A percentile compares a stretch with the other conserved stretches of the same genome.
These are phyloP conservation scores for Bufo bufo DNA, from an alignment of 2,113 vertebrate genomes.

Conservation along the genomic window DNA sequence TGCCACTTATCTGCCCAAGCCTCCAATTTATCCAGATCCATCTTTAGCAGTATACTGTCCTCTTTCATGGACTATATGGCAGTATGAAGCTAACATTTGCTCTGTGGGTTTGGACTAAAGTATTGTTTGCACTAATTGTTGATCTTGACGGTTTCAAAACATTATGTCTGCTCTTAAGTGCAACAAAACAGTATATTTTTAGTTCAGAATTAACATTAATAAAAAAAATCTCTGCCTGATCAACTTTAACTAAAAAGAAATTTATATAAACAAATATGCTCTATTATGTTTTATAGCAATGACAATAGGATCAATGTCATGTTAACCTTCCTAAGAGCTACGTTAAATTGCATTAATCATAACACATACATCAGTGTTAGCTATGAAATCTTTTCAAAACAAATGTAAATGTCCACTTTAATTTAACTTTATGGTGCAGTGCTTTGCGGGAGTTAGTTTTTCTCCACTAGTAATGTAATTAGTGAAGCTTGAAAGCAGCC, in stretches of 20 bases:
- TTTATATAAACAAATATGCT: slow-evolving; percentile 5
- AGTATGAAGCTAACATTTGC: too few species aligned
- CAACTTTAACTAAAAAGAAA: not conserved
- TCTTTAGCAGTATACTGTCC: too few species aligned
- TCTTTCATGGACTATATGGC: too few species aligned
- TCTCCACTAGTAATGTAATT: slow-evolving; percentile 49
- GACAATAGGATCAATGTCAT: slow-evolving; percentile 12
- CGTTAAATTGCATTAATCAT: slow-evolving; percentile 35
- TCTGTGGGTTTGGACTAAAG: too few species aligned
- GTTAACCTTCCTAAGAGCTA: slow-evolving; percentile 16
- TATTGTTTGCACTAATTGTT: too few species aligned
- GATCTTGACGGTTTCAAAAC: not conserved
- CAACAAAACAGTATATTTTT: not conserved
- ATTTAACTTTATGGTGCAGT: slow-evolving; percentile 18
- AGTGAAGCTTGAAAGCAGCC: slow-evolving; percentile 57
- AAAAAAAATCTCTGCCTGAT: not conserved
- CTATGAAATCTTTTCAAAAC: slow-evolving; percentile 25
- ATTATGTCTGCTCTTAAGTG: not conserved
- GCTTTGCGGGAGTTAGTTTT: slow-evolving; percentile 24
- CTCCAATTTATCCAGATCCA: too few species aligned
- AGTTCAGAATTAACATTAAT: not conserved
- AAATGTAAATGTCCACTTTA: slow-evolving; percentile 47
- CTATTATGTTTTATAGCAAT: not conserved
- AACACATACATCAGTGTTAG: slow-evolving; percentile 41
- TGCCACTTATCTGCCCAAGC: too few species aligned